Evolutionary conservation across 2,797 vertebrate species (phyloP).

Genomic region (Scomberomorus guttatus): DNA sequence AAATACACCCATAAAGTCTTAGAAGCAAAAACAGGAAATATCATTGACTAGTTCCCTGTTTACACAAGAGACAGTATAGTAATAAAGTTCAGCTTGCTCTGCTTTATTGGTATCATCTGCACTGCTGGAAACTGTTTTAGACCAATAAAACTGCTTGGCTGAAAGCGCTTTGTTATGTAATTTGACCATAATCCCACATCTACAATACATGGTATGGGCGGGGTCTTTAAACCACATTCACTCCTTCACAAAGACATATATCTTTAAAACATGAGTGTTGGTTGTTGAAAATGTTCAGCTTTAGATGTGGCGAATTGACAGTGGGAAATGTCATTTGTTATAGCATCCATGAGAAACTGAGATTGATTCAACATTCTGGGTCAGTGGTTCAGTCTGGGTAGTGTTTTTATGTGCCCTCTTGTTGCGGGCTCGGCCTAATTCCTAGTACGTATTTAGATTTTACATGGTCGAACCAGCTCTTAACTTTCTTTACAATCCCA

Average conservation of each 20-base stretch:
- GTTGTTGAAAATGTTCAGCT: conserved; percentile 5
- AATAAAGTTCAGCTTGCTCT: conserved; percentile 48
- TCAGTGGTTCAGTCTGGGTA: not conserved
- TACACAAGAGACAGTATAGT: conserved; percentile 14
- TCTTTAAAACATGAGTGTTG: conserved; percentile 10
- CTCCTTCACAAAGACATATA: conserved; percentile 3
- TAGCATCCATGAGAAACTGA: not conserved
- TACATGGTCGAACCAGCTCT: conserved; percentile 15
- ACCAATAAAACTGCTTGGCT: conserved; percentile 50
- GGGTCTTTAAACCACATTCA: conserved; percentile 11
- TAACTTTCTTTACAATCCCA: conserved; percentile 44
- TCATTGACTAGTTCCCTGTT: conserved; percentile 25
- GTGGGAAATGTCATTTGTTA: not conserved
- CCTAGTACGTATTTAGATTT: conserved; percentile 11
- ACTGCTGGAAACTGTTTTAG: conserved; percentile 53
- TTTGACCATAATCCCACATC: conserved; percentile 51
- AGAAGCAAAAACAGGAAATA: conserved; percentile 25
- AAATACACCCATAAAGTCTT: conserved; percentile 8
- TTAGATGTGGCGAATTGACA: not conserved
- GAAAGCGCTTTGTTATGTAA: conserved; percentile 42
- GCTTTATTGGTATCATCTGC: conserved; percentile 52
- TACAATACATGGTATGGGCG: not conserved
- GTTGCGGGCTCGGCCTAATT: not conserved
- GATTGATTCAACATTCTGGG: not conserved
- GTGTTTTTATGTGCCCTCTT: conserved; percentile 1